Evolutionary conservation across 2,113 vertebrate genomes (phyloP).

Genomic region (Percina caprodes): DNA sequence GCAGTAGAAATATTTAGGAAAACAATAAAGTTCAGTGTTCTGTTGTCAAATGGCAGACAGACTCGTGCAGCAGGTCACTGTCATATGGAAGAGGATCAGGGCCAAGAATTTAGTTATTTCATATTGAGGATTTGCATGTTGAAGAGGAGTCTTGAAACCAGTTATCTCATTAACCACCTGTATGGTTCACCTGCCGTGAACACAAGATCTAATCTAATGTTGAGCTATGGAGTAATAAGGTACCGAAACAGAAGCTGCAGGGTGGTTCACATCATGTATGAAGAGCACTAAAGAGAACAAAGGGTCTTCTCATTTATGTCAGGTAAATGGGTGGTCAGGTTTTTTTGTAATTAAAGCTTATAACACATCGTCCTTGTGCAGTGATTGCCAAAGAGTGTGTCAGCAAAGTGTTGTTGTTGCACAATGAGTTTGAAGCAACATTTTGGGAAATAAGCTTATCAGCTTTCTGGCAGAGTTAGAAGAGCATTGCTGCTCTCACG

Average conservation of each 20-base stretch:
- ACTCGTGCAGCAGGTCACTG: too few relatives aligned
- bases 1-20: background rate
- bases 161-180: background rate
- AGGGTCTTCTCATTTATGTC: background rate
- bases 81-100: too few relatives aligned
- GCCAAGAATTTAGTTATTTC: too few relatives aligned
- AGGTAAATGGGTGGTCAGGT: background rate
- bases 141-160: background rate
- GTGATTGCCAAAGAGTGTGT: background rate
- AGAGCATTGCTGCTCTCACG: too few relatives aligned
- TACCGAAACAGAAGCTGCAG: too few relatives aligned
- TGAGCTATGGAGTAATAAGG: too few relatives aligned
- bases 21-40: background rate
- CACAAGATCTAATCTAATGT: background rate
- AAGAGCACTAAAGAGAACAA: too few relatives aligned
- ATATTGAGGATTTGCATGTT: constrained; percentile 13
- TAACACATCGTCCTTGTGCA: background rate
- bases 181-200: background rate
- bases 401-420: background rate
- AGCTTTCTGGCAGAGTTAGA: too few relatives aligned
- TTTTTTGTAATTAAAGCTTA: constrained; percentile 4
- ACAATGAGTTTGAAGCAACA: background rate
- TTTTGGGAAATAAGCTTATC: too few relatives aligned
- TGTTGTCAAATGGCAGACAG: constrained; percentile 5
- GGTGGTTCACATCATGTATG: too few relatives aligned